A percentile compares a stretch with the other conserved stretches of the same genome.
Conservation (phyloP, 2,113 vertebrate species). For the Leucopsar rothschildi region DNA sequence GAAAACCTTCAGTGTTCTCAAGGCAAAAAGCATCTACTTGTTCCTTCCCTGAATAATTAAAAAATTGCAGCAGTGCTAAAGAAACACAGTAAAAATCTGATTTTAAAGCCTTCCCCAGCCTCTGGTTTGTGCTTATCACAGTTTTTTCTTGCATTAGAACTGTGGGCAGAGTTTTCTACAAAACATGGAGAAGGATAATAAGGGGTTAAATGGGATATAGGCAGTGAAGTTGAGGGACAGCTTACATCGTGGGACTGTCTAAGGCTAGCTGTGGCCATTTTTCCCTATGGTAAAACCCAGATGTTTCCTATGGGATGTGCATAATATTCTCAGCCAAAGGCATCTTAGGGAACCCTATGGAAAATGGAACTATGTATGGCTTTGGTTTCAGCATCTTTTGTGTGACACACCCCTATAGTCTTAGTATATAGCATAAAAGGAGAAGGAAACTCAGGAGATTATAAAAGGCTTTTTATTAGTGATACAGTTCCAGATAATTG, state of each 20-base stretch:
- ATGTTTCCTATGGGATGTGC: not conserved
- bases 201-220: not conserved
- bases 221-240: not conserved
- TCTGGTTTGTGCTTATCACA: rapidly evolving
- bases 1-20: not conserved
- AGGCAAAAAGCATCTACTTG: not conserved
- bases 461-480: not conserved
- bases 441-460: not conserved
- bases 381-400: not conserved
- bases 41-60: not conserved
- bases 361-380: not conserved
- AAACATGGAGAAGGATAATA: not conserved
- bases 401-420: not conserved
- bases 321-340: not conserved
- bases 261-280: not conserved
- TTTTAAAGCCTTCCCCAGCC: not conserved
- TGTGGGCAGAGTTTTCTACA: not conserved
- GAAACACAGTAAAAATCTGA: not conserved
- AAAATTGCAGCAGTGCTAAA: not conserved
- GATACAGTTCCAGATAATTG: not conserved
- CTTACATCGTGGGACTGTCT: not conserved
- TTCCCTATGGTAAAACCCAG: not conserved
- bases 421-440: not conserved
- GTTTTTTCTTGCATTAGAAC: rapidly evolving
- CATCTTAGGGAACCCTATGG: not conserved